Conservation (phyloP, 1,140 invertebrate species). For the Diprion similis region DNA sequence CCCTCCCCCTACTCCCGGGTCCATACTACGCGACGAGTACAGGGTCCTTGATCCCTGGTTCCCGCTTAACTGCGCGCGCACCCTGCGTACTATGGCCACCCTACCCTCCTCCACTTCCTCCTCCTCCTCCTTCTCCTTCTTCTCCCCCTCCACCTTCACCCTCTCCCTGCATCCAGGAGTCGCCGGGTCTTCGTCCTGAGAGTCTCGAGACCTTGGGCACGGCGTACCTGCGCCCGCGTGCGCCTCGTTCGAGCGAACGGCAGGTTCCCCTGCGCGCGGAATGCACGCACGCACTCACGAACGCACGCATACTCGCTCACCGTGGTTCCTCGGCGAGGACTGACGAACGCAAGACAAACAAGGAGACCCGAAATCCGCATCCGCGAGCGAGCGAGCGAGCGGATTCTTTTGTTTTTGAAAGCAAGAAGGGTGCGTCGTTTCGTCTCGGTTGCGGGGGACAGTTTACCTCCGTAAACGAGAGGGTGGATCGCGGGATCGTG, state of each 20-base stretch:
- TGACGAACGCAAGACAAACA: neutral
- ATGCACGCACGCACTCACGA: neutral
- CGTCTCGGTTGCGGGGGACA: neutral
- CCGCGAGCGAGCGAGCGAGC: neutral
- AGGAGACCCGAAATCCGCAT: too few relatives aligned
- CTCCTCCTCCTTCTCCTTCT: neutral
- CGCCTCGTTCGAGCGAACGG: neutral
- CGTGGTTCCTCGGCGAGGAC: neutral
- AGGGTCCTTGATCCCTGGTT: constrained; percentile 4
- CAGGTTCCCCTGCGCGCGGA: neutral
- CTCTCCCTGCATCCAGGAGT: neutral
- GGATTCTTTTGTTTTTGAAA: constrained; percentile 4
- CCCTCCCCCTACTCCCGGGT: neutral
- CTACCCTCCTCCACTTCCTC: neutral
- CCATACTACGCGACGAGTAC: neutral
- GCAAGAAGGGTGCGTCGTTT: neutral
- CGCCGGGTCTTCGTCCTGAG: constrained; percentile 6
- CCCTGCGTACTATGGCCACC: neutral
- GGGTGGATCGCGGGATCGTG: too few relatives aligned
- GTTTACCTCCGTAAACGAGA: neutral
- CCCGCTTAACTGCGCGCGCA: constrained; percentile 4
- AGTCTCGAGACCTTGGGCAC: constrained; percentile 6
- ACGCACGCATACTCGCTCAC: neutral
- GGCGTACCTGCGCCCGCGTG: neutral
- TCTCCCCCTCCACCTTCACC: neutral